A percentile compares a stretch with the other conserved stretches of the same genome.
These are phyloP conservation scores for Xyliphius kryptos DNA, from an alignment of 2,113 vertebrate species.

Conservation along the genomic window DNA sequence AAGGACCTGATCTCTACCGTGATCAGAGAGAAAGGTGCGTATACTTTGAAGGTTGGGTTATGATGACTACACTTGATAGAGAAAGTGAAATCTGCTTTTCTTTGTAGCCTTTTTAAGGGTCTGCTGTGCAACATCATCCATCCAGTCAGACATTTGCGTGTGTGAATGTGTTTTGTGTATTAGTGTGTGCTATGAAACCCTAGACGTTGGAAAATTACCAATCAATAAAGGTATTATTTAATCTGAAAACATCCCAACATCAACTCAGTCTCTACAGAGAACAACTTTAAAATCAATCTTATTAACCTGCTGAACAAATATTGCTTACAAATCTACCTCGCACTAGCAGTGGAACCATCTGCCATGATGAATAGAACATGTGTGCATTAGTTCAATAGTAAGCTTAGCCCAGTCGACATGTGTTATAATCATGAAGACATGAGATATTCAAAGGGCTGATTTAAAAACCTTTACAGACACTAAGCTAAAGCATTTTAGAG, in stretches of 20 bases:
- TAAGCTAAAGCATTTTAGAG: neutral
- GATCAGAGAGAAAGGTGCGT: constrained; percentile 26
- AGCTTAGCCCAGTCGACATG: neutral
- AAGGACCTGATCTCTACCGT: neutral
- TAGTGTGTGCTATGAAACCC: constrained; percentile 3
- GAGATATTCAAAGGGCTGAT: neutral
- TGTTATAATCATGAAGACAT: constrained; percentile 10
- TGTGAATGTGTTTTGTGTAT: constrained; percentile 1
- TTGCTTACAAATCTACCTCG: neutral
- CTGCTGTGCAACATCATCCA: constrained; percentile 33
- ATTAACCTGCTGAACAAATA: neutral
- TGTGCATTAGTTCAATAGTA: constrained; percentile 6
- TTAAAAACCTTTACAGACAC: neutral
- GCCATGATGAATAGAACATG: constrained; percentile 3
- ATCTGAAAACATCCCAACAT: constrained; percentile 1
- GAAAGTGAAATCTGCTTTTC: constrained; percentile 23
- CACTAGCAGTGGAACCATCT: neutral
- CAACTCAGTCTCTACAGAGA: neutral
- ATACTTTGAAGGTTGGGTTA: constrained; percentile 13
- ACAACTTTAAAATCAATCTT: neutral
- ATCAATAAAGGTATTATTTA: neutral
- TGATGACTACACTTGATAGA: constrained; percentile 12
- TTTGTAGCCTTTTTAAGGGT: constrained; percentile 18
- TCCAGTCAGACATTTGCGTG: neutral
- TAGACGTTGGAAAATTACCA: neutral